Conservation (phyloP, 1,140 invertebrate genomes). For the Saccostrea cuccullata region DNA sequence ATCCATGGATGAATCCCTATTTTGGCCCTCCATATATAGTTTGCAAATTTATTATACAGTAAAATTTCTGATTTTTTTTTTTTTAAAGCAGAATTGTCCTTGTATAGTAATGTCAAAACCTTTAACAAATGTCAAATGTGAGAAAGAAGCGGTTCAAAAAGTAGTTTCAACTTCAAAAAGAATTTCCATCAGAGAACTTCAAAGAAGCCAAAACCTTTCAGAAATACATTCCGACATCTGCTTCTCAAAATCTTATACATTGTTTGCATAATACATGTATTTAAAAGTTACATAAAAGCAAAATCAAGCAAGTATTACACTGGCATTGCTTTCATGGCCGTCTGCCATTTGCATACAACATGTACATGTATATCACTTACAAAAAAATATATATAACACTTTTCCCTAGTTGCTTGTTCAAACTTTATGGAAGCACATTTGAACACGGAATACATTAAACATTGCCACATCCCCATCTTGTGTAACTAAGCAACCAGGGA, state of each 20-base stretch:
- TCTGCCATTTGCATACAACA: constrained; percentile 21
- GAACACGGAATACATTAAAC: constrained; percentile 4
- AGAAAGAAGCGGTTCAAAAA: not conserved
- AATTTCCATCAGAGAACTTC: not conserved
- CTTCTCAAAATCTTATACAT: not conserved
- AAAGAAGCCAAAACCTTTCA: not conserved
- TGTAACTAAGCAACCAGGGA: constrained; percentile 11
- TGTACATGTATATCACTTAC: not conserved
- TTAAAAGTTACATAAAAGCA: constrained; percentile 1
- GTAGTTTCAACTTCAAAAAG: not conserved
- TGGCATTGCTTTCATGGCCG: no score
- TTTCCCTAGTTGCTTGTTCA: not conserved
- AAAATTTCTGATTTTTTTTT: no score
- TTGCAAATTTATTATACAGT: not conserved
- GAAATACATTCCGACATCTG: not conserved
- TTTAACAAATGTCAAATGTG: not conserved
- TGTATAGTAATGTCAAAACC: not conserved
- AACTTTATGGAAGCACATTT: constrained; percentile 25
- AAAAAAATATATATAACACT: no score
- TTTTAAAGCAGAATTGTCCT: not conserved
- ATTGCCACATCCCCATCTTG: constrained; percentile 34
- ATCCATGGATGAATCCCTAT: not conserved
- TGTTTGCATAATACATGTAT: not conserved
- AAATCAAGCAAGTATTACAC: constrained; percentile 1
- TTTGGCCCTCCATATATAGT: not conserved